Evolutionary conservation across 2,888 invertebrate genomes (phyloP), one percentile per base, ranked within the genome.

Genomic region (Meiosimyza platycephala): DNA sequence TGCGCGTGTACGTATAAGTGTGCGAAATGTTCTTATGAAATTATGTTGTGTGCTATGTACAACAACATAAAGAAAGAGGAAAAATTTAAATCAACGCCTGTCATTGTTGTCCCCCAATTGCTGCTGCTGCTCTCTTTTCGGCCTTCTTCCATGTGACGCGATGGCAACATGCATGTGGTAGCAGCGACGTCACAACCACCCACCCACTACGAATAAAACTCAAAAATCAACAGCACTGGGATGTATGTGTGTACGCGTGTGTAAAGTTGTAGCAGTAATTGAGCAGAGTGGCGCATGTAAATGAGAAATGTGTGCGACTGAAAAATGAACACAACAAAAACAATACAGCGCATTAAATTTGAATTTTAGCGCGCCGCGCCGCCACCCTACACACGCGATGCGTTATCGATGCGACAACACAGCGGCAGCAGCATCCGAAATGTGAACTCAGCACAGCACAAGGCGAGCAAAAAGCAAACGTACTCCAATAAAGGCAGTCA

Each of bases 41-140:
- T 72, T 55, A 33, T 59, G 68, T 33, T 50, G 6, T 50, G 6
- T 13, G 67, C 69, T 66, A 66, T 72, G 62, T 52, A 63, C 63
- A 55, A 40, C 40, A 28, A 28, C 28, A 28, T 3, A 62, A 67
- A 71, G 67, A 71, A 75, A 71, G 74, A 75, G 73, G 71, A 63
- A 75, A 72, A 75, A 75, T 40, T 6, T 40, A 40, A 40, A 40
- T 40, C 40, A 40, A 40, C 40, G 40, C 40, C 40, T 40, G 40
- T 40, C 40, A 9, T 40, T 40, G 40, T 40, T 40, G 40, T 40
- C 40, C 40, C 40, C 9, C 40, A 4, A 40, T 40, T 9, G 9
- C 40, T 9, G 6, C 40, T 9, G 9, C 40, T 9, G 6, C 40
- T 6, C 40, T 40, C 40, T 40, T 9, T 40, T 3, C 28, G 4